Evolutionary conservation across 2,888 invertebrate genomes (phyloP).

Genomic region (Sthenelais limicola): DNA sequence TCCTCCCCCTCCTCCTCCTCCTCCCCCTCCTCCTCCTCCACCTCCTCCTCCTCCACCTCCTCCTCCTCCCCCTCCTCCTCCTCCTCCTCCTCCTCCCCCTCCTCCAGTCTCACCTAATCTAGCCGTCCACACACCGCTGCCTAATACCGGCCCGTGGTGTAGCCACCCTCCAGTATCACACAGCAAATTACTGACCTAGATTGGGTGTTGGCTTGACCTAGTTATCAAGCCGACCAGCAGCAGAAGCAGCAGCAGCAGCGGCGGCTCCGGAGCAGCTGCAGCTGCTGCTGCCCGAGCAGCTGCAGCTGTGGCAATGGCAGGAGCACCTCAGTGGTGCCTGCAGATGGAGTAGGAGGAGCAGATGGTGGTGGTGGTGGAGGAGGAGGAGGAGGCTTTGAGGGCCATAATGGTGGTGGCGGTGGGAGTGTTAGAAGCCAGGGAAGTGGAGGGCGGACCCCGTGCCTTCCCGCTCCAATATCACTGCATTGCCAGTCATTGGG

Average conservation of each 20-base stretch:
- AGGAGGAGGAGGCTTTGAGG: neutral
- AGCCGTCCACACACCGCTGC: too few species aligned
- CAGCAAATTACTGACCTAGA: too few species aligned
- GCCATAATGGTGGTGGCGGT: neutral
- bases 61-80: neutral
- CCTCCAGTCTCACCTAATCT: too few species aligned
- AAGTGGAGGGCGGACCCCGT: too few species aligned
- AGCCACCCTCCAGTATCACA: too few species aligned
- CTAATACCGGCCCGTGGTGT: too few species aligned
- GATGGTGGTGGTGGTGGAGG: neutral
- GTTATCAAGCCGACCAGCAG: too few species aligned
- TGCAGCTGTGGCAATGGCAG: conserved; percentile 30
- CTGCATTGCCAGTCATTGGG: too few species aligned
- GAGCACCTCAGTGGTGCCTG: conserved; percentile 40
- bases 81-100: conserved; percentile 10
- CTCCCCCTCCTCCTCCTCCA: neutral
- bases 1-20: neutral
- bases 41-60: neutral
- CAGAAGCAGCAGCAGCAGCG: too few species aligned
- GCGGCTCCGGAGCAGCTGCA: conserved; percentile 11
- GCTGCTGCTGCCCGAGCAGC: neutral
- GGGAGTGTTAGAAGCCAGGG: neutral
- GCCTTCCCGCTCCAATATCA: too few species aligned
- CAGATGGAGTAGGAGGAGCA: neutral
- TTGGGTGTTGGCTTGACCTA: too few species aligned